Percentiles rank a stretch among this genome's conserved stretches.
Conservation (phyloP, 2,888 invertebrate genomes). For the Troglohyphantes excavatus region DNA sequence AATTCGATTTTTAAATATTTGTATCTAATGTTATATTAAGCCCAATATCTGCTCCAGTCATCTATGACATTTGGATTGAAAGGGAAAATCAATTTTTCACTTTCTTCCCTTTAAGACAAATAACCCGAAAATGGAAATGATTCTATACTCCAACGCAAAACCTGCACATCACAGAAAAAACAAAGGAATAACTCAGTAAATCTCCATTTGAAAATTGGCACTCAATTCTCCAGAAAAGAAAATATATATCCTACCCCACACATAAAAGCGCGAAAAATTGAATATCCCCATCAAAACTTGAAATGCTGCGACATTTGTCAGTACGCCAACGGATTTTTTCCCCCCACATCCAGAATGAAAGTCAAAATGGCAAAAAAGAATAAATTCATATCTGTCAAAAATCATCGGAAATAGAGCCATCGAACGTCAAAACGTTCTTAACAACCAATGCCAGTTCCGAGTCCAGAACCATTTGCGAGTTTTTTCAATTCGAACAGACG, state of each 20-base stretch:
- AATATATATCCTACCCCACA: not conserved
- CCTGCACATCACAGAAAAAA: too few relatives aligned
- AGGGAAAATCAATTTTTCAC: too few relatives aligned
- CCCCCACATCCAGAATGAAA: conserved; percentile 28
- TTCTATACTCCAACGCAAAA: too few relatives aligned
- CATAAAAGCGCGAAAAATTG: not conserved
- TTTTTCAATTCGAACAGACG: conserved; percentile 48
- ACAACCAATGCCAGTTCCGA: conserved; percentile 60
- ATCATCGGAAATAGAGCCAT: conserved; percentile 67
- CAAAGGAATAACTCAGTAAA: not conserved
- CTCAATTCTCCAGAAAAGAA: not conserved
- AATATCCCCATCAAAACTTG: not conserved
- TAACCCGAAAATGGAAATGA: too few relatives aligned
- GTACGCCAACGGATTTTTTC: not conserved
- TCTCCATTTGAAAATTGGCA: not conserved
- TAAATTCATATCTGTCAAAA: conserved; percentile 70
- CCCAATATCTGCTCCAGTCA: too few relatives aligned
- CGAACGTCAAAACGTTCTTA: conserved; percentile 67
- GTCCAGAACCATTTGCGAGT: conserved; percentile 36
- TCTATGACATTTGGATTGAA: too few relatives aligned
- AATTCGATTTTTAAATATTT: too few relatives aligned
- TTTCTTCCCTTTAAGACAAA: too few relatives aligned
- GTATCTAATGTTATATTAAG: too few relatives aligned
- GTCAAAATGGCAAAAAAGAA: conserved; percentile 37
- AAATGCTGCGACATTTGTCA: conserved; percentile 59